Conservation (phyloP, 1,140 invertebrate genomes). For the Eufriesea mexicana region DNA sequence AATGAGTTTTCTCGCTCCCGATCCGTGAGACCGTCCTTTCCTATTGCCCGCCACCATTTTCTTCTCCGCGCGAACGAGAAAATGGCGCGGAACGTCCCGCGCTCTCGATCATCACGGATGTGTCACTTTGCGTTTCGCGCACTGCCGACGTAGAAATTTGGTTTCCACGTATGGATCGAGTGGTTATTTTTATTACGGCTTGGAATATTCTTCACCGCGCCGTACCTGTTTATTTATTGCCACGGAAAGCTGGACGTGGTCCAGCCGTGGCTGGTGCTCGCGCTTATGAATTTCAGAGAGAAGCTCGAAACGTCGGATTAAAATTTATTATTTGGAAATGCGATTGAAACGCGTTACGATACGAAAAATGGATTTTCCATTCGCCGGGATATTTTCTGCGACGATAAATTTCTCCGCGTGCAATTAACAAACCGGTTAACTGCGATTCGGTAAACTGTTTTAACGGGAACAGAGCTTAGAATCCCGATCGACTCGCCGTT, state of each 20-base stretch:
- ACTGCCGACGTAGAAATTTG: no score
- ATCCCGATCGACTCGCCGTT: neutral
- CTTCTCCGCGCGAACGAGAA: neutral
- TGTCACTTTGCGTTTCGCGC: neutral
- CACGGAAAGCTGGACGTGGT: no score
- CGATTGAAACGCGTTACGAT: no score
- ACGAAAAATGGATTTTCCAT: neutral
- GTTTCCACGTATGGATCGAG: no score
- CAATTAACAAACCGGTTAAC: neutral
- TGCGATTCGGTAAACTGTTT: neutral
- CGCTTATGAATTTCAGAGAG: no score
- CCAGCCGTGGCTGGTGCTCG: no score
- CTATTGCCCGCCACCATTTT: neutral
- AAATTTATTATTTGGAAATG: no score
- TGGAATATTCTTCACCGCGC: no score
- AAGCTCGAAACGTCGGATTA: no score
- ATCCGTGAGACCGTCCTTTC: constrained; percentile 20
- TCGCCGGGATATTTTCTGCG: no score
- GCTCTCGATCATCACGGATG: neutral
- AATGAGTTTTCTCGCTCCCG: constrained; percentile 68
- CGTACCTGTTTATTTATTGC: no score
- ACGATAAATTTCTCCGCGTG: neutral
- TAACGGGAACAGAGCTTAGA: neutral
- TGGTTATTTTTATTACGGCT: no score
- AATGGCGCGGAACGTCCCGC: constrained; percentile 23